A percentile compares a stretch with the other conserved stretches of the same genome.
Conservation (phyloP, 1,140 invertebrate species). For the Papilio helenus region DNA sequence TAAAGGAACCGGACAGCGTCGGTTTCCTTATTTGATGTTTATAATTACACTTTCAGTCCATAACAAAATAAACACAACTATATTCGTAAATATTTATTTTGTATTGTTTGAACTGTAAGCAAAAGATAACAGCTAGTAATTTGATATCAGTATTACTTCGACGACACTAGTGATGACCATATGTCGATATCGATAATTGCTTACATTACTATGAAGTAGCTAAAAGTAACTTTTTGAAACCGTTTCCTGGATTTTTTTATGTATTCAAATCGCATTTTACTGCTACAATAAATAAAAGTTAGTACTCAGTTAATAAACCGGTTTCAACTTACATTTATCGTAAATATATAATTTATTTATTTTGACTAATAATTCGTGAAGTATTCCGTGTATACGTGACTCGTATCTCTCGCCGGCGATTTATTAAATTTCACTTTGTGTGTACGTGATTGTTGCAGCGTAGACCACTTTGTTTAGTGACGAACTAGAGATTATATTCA, state of each 20-base stretch:
- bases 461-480: not conserved
- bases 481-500: not conserved
- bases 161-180: not conserved
- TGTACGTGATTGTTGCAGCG: not conserved
- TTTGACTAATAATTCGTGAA: too few relatives aligned
- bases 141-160: not conserved
- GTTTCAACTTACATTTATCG: too few relatives aligned
- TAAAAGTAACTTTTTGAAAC: not conserved
- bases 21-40: conserved; percentile 1
- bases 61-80: not conserved
- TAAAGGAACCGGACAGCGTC: not conserved
- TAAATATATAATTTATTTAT: too few relatives aligned
- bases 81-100: conserved; percentile 11
- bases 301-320: too few relatives aligned
- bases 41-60: conserved; percentile 3
- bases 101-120: conserved; percentile 1
- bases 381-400: not conserved
- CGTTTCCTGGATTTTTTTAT: not conserved
- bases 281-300: not conserved
- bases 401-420: not conserved
- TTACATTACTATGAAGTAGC: not conserved
- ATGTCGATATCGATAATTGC: not conserved
- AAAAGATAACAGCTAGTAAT: conserved; percentile 1
- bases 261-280: not conserved
- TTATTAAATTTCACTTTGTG: conserved; percentile 13